phyloP scores from a whole-genome alignment of 2,113 vertebrate genomes.

The Neofelis nebulosa region DNA sequence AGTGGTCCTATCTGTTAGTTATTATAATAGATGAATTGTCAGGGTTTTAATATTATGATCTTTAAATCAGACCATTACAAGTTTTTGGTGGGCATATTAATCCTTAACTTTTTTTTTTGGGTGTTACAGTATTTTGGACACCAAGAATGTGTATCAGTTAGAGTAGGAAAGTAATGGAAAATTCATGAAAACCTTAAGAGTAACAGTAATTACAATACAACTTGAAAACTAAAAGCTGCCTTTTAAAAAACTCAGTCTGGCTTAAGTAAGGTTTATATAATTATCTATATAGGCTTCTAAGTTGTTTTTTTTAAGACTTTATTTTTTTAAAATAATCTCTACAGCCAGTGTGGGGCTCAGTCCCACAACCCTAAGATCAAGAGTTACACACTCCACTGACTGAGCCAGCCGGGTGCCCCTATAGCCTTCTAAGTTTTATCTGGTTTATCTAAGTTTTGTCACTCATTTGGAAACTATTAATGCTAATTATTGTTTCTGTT shows the following conservation, averaged over 20 bases:
- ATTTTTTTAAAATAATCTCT: background rate
- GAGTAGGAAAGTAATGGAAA: constrained; percentile 43
- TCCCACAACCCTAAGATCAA: background rate
- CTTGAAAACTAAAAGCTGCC: constrained; percentile 43
- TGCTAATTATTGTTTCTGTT: constrained; percentile 28
- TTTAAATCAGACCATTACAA: background rate
- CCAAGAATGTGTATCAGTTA: background rate
- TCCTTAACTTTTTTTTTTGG: background rate
- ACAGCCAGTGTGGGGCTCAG: background rate
- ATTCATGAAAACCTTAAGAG: constrained; percentile 15
- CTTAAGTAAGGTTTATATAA: constrained; percentile 19
- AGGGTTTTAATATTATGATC: background rate
- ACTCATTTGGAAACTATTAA: constrained; percentile 49
- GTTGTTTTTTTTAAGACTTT: background rate
- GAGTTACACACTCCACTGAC: background rate
- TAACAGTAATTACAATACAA: constrained; percentile 12
- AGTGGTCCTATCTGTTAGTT: constrained; percentile 42
- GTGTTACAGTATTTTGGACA: constrained; percentile 25
- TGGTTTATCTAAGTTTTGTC: background rate
- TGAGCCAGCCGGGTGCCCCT: background rate
- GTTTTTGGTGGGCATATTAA: background rate
- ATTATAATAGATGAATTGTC: background rate
- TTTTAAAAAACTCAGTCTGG: constrained; percentile 28
- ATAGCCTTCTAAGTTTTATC: constrained; percentile 19
- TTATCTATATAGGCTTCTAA: constrained; percentile 25